Percentiles rank a stretch among this genome's conserved stretches.
Conservation (phyloP, 2,113 vertebrate species). For the Pogona vitticeps region DNA sequence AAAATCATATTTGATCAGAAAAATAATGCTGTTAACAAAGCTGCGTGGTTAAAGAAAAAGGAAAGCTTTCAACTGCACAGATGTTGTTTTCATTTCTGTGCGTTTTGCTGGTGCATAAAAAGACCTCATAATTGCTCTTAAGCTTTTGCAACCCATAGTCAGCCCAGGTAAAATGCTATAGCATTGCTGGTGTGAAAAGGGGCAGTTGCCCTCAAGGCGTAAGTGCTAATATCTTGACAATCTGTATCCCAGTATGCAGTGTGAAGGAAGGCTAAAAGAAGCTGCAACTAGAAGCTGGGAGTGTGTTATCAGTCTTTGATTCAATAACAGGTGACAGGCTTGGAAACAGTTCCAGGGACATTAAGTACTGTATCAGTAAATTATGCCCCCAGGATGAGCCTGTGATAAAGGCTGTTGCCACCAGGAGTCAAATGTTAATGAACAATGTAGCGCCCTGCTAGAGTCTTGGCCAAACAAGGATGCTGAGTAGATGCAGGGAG, state of each 20-base stretch:
- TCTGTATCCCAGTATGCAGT: not conserved
- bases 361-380: slow-evolving; percentile 1
- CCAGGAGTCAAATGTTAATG: not conserved
- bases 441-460: not conserved
- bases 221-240: not conserved
- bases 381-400: not conserved
- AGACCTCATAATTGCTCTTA: not conserved
- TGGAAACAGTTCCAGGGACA: not conserved
- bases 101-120: not conserved
- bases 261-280: not conserved
- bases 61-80: not conserved
- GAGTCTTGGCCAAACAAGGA: not conserved
- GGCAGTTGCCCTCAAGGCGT: not conserved
- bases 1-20: not conserved
- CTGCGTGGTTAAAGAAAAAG: not conserved
- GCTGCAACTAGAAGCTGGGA: not conserved
- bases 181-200: not conserved
- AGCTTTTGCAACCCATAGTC: not conserved
- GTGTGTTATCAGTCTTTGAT: not conserved
- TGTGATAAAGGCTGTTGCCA: not conserved
- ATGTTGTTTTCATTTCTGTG: not conserved
- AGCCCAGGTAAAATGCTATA: not conserved
- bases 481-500: not conserved
- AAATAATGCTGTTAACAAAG: not conserved
- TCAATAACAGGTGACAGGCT: not conserved